A percentile compares a stretch with the other conserved stretches of the same genome.
Evolutionary conservation across 1,140 invertebrate genomes (phyloP).

Genomic region (Pemphigus obesinymphae): DNA sequence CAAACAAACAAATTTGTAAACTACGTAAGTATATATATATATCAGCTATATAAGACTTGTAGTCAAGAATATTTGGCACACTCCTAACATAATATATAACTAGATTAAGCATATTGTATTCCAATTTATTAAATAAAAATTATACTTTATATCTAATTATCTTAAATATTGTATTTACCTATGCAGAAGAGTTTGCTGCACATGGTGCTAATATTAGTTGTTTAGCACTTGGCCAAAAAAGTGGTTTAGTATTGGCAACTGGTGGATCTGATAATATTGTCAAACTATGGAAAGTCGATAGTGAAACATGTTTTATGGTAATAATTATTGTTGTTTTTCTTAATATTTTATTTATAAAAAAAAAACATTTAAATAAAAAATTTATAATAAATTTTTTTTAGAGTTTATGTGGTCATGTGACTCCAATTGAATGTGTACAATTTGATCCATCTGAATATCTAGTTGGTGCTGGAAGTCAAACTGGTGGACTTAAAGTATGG

Average conservation of each 20-base stretch:
- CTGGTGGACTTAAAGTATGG: conserved; percentile 92
- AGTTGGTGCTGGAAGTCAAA: conserved; percentile 89
- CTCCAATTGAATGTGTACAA: conserved; percentile 87
- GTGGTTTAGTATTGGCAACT: conserved; percentile 86
- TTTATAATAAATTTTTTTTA: conserved; percentile 52
- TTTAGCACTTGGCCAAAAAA: conserved; percentile 83
- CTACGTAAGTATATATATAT: conserved; percentile 29
- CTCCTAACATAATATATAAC: too few relatives aligned
- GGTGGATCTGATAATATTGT: conserved; percentile 97
- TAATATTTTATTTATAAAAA: not conserved
- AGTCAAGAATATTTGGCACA: too few relatives aligned
- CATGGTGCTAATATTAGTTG: conserved; percentile 87
- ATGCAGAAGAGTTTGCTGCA: conserved; percentile 83
- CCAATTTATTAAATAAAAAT: too few relatives aligned
- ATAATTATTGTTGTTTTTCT: not conserved
- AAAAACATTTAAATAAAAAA: conserved; percentile 46
- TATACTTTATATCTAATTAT: too few relatives aligned
- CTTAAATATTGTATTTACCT: too few relatives aligned
- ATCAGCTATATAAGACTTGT: too few relatives aligned
- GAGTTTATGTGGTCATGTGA: conserved; percentile 88
- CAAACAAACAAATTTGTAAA: conserved; percentile 25
- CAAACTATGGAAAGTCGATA: conserved; percentile 94
- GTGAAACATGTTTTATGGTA: conserved; percentile 93
- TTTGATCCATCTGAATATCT: conserved; percentile 93
- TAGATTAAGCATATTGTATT: too few relatives aligned